Evolutionary conservation across 2,888 invertebrate genomes (phyloP).

Genomic region (Drosophila quinaria): DNA sequence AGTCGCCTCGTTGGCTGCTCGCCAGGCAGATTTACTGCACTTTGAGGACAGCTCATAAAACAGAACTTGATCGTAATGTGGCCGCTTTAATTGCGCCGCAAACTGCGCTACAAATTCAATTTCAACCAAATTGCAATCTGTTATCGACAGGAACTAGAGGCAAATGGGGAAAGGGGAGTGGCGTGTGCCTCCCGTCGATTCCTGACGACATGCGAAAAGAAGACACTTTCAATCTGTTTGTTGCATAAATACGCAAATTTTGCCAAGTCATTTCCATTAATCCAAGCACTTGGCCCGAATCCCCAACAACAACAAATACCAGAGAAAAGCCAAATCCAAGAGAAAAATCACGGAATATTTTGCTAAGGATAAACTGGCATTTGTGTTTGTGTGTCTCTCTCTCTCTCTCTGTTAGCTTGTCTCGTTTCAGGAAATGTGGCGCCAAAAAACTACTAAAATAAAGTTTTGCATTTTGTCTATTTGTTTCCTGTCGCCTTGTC

Average conservation of each 20-base stretch:
- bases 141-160: background rate
- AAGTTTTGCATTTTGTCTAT: slow-evolving; percentile 79
- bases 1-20: slow-evolving; percentile 62
- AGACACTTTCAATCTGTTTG: slow-evolving; percentile 39
- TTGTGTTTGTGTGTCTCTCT: slow-evolving; percentile 9
- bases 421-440: slow-evolving; percentile 66
- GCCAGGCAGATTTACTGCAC: slow-evolving; percentile 74
- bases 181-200: background rate
- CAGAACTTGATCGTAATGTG: slow-evolving; percentile 41
- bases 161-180: no score
- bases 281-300: slow-evolving; percentile 25
- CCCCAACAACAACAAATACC: slow-evolving; percentile 19
- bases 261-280: slow-evolving; percentile 69
- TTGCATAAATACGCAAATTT: slow-evolving; percentile 73
- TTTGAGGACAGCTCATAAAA: slow-evolving; percentile 67
- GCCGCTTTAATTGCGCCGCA: slow-evolving; percentile 71
- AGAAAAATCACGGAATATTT: slow-evolving; percentile 34
- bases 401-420: slow-evolving; percentile 29
- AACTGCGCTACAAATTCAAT: slow-evolving; percentile 67
- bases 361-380: slow-evolving; percentile 25
- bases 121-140: slow-evolving; percentile 29
- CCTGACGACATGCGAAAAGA: background rate
- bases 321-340: slow-evolving; percentile 14
- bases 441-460: slow-evolving; percentile 82
- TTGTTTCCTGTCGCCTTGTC: slow-evolving; percentile 75